Percentiles rank a stretch among this genome's conserved stretches.
phyloP scores from a whole-genome alignment of 2,888 invertebrate species.

The Leptopilina myrica region DNA sequence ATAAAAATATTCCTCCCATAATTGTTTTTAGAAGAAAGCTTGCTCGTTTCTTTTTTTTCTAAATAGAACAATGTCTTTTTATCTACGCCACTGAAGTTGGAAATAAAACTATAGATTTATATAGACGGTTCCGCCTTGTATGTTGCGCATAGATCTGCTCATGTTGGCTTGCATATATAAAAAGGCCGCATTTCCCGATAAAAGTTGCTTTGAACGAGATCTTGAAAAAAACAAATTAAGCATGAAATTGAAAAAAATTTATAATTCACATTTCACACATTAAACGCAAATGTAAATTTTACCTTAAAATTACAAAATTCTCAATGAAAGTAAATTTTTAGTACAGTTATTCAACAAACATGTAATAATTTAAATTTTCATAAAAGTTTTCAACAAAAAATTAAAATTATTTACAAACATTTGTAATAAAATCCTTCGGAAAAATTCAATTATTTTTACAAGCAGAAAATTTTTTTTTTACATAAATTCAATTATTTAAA shows the following conservation, averaged over 20 bases:
- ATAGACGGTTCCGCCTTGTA: slow-evolving; percentile 24
- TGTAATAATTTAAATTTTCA: too few species aligned
- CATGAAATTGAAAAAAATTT: background rate
- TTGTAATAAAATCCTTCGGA: too few species aligned
- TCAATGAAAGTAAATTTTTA: background rate
- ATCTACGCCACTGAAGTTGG: slow-evolving; percentile 34
- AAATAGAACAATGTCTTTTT: background rate
- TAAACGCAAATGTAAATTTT: background rate
- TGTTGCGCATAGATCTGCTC: slow-evolving; percentile 26
- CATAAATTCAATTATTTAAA: too few species aligned
- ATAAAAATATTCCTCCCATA: background rate
- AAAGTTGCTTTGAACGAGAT: background rate
- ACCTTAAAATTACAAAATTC: background rate
- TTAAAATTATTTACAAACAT: too few species aligned
- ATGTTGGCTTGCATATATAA: slow-evolving; percentile 17
- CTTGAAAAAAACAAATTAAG: background rate
- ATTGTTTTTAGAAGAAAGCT: background rate
- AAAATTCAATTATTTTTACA: too few species aligned
- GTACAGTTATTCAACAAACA: too few species aligned
- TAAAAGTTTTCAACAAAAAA: too few species aligned
- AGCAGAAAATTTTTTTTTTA: too few species aligned
- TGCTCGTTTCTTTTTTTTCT: background rate
- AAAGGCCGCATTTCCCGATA: slow-evolving; percentile 14
- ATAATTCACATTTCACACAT: too few species aligned
- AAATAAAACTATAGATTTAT: slow-evolving; percentile 24